Evolutionary conservation across 2,113 vertebrate genomes (phyloP).

Genomic region (Struthidea cinerea): DNA sequence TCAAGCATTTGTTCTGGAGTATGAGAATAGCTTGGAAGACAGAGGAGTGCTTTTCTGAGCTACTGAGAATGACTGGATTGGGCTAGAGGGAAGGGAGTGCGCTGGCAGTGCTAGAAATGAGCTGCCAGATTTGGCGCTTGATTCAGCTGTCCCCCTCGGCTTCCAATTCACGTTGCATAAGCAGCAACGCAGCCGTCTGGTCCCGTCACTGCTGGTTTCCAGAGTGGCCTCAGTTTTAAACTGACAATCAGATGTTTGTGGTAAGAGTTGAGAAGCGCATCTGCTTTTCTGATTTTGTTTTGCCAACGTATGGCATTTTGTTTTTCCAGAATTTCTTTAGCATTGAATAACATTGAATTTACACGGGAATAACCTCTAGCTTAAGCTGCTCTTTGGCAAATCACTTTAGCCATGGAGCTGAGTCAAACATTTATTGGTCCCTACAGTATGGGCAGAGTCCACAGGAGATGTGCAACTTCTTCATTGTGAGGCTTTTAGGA

Average conservation of each 20-base stretch:
- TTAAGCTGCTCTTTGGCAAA: slow-evolving; percentile 21
- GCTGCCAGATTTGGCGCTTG: not conserved
- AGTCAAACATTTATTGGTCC: not conserved
- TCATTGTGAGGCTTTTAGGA: not conserved
- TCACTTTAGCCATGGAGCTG: not conserved
- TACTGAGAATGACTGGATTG: not conserved
- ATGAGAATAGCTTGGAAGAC: not conserved
- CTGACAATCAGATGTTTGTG: not conserved
- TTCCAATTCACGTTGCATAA: not conserved
- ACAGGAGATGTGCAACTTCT: not conserved
- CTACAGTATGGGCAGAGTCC: not conserved
- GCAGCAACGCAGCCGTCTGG: not conserved
- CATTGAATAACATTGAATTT: slow-evolving; percentile 30
- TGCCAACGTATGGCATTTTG: not conserved
- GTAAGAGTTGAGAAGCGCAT: not conserved
- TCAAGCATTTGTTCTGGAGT: not conserved
- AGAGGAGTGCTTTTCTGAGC: not conserved
- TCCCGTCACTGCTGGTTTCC: not conserved
- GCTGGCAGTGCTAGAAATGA: not conserved
- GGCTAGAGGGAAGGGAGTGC: not conserved
- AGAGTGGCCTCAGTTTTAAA: not conserved
- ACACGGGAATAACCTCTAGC: not conserved
- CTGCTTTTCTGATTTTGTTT: slow-evolving; percentile 14
- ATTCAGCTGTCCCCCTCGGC: not conserved
- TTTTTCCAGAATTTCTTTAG: slow-evolving; percentile 18